Conservation (phyloP, 1,140 invertebrate species). For the Dinothrombium tinctorium region DNA sequence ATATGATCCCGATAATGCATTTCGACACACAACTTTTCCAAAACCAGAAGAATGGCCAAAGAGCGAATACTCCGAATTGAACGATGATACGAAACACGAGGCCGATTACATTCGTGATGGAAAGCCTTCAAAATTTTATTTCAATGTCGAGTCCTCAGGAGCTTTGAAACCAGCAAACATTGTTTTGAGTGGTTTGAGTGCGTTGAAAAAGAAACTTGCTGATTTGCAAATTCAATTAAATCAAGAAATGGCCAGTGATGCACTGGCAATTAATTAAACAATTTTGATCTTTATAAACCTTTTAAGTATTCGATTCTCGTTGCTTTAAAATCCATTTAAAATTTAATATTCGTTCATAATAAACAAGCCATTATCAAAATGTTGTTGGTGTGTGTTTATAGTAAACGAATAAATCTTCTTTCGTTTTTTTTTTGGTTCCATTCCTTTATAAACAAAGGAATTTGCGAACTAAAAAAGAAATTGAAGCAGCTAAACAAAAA, state of each 20-base stretch:
- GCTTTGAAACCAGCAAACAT: constrained; percentile 89
- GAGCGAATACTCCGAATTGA: constrained; percentile 80
- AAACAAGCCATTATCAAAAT: too few species aligned
- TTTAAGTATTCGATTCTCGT: too few species aligned
- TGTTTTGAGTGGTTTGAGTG: constrained; percentile 72
- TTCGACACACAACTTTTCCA: constrained; percentile 84
- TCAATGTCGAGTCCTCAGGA: constrained; percentile 85
- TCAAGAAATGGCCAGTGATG: constrained; percentile 7
- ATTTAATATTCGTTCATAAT: too few species aligned
- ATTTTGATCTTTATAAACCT: too few species aligned
- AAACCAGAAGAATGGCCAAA: constrained; percentile 99
- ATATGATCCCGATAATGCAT: constrained; percentile 95
- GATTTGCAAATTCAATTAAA: constrained; percentile 70
- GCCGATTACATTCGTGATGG: constrained; percentile 74
- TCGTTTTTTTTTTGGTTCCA: too few species aligned
- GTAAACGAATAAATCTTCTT: too few species aligned
- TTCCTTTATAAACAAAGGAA: too few species aligned
- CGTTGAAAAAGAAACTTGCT: constrained; percentile 82
- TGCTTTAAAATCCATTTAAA: too few species aligned
- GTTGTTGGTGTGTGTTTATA: too few species aligned
- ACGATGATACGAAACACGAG: constrained; percentile 44
- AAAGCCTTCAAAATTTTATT: constrained; percentile 92
- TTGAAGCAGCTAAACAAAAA: too few species aligned
- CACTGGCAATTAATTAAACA: background rate
- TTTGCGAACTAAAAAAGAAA: too few species aligned